Evolutionary conservation across 2,113 vertebrate species (phyloP).

Genomic region (Tetrax tetrax): DNA sequence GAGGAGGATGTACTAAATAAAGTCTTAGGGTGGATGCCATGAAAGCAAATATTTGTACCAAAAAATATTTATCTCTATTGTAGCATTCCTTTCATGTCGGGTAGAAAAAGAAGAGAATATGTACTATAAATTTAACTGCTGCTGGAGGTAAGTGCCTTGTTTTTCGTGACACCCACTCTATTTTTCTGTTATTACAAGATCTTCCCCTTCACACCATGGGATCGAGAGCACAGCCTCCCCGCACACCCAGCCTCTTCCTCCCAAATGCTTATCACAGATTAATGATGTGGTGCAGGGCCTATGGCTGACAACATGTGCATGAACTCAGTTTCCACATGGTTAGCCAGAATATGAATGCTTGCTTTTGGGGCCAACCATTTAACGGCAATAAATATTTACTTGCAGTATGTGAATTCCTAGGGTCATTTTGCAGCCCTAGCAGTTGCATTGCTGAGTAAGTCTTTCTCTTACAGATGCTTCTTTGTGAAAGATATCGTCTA

Average conservation of each 20-base stretch:
- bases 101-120: neutral
- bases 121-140: neutral
- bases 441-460: slow-evolving; percentile 4
- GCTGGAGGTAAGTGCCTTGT: neutral
- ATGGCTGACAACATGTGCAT: slow-evolving; percentile 41
- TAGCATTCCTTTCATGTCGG: neutral
- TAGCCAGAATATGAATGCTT: slow-evolving; percentile 8
- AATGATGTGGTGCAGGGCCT: slow-evolving; percentile 58
- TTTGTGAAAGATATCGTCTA: neutral
- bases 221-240: neutral
- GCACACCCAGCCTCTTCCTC: slow-evolving; percentile 43
- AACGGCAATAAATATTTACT: slow-evolving; percentile 62
- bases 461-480: neutral
- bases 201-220: neutral
- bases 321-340: slow-evolving; percentile 60
- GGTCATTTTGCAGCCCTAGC: slow-evolving; percentile 36
- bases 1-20: accelerated
- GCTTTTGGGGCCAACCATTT: slow-evolving; percentile 38
- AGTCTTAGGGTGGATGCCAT: neutral
- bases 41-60: neutral
- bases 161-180: neutral
- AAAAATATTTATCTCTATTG: neutral
- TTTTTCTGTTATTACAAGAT: neutral
- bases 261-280: slow-evolving; percentile 47
- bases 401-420: slow-evolving; percentile 37